Evolutionary conservation across 2,797 vertebrate species (phyloP).

Genomic region (Sebastes nivosus): DNA sequence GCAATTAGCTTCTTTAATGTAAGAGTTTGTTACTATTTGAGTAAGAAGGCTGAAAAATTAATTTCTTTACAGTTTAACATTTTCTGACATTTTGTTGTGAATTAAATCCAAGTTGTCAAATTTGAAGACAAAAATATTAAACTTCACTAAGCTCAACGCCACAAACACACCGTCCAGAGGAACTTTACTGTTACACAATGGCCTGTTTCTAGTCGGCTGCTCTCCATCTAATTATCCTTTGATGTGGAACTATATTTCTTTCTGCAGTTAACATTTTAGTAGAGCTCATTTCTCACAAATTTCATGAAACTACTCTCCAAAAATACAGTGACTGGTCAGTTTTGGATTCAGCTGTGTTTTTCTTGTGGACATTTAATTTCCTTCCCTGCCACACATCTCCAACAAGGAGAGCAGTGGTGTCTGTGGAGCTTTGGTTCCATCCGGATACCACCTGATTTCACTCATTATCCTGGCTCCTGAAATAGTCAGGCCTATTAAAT

Average conservation of each 20-base stretch:
- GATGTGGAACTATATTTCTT: not conserved
- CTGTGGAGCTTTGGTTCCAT: slow-evolving; percentile 63
- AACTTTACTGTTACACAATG: not conserved
- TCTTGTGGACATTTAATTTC: slow-evolving; percentile 1
- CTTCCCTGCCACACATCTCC: not conserved
- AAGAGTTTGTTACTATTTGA: not conserved
- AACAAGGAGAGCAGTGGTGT: slow-evolving; percentile 32
- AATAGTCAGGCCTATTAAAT: slow-evolving; percentile 76
- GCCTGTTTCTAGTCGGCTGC: not conserved
- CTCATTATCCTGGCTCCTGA: slow-evolving; percentile 75
- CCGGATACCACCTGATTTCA: slow-evolving; percentile 68
- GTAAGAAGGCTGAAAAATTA: not conserved
- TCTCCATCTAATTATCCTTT: not conserved
- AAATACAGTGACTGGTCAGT: not conserved
- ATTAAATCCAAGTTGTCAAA: not conserved
- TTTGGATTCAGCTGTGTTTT: not conserved
- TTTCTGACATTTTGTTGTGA: not conserved
- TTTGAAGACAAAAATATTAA: not conserved
- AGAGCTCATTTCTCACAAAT: not conserved
- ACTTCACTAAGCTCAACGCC: not conserved
- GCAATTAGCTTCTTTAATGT: not conserved
- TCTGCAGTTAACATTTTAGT: not conserved
- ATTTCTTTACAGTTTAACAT: not conserved
- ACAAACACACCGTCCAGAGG: not conserved
- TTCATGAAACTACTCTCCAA: not conserved